Evolutionary conservation across 2,888 invertebrate species (phyloP).

Genomic region (Sphinx pinastri): DNA sequence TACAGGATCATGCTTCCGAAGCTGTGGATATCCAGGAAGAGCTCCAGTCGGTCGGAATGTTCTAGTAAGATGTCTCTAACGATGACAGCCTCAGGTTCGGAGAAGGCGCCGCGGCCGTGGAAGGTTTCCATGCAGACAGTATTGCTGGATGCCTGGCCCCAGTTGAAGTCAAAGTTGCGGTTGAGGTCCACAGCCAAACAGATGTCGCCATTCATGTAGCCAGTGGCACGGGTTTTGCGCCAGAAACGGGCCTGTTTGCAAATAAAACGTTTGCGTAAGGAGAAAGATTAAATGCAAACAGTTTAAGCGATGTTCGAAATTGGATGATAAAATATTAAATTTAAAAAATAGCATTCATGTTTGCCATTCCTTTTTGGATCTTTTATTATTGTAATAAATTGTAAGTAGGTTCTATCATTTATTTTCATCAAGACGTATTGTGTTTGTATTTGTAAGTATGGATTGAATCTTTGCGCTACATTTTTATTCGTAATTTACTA

Average conservation of each 20-base stretch:
- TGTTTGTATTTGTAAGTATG: too few species aligned
- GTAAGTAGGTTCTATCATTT: too few species aligned
- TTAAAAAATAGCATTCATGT: too few species aligned
- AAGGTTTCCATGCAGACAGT: constrained; percentile 84
- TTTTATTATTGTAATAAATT: too few species aligned
- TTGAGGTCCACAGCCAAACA: constrained; percentile 89
- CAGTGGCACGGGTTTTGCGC: constrained; percentile 85
- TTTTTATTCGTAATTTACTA: too few species aligned
- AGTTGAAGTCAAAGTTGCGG: constrained; percentile 88
- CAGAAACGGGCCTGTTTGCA: constrained; percentile 81
- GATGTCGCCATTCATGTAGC: constrained; percentile 42
- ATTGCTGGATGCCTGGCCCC: constrained; percentile 80
- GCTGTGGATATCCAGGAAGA: constrained; percentile 89
- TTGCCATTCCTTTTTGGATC: too few species aligned
- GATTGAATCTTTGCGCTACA: too few species aligned
- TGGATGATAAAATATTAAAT: too few species aligned
- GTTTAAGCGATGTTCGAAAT: too few species aligned
- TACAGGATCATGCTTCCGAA: constrained; percentile 85
- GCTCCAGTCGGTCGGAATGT: constrained; percentile 74
- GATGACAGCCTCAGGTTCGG: constrained; percentile 85
- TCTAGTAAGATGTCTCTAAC: constrained; percentile 82
- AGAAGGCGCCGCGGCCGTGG: constrained; percentile 85
- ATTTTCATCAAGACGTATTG: too few species aligned
- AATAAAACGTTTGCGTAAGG: too few species aligned
- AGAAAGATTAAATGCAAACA: too few species aligned